These are phyloP conservation scores for Erinaceus europaeus DNA, from an alignment of 2,113 vertebrate species.

Conservation along the genomic window DNA sequence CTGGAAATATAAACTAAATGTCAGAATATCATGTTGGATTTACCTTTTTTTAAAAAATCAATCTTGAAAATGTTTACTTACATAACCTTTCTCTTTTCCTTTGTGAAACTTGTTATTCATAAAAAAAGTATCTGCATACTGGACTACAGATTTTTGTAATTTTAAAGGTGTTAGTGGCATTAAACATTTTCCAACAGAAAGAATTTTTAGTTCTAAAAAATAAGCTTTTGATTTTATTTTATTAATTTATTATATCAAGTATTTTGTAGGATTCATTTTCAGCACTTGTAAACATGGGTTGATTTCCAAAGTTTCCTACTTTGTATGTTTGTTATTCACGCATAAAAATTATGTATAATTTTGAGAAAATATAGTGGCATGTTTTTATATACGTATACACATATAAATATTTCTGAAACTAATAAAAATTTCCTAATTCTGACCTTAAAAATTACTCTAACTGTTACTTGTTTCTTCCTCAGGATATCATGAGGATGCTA, in stretches of 20 bases:
- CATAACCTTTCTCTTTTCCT: slow-evolving; percentile 30
- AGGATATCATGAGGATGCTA: slow-evolving; percentile 46
- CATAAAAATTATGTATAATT: slow-evolving; percentile 20
- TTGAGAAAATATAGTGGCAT: neutral
- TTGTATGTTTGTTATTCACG: slow-evolving; percentile 18
- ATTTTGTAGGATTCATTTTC: slow-evolving; percentile 39
- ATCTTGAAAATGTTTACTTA: slow-evolving; percentile 1
- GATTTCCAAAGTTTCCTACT: slow-evolving; percentile 35
- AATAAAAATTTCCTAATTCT: slow-evolving; percentile 39
- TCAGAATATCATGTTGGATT: neutral
- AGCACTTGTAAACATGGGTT: slow-evolving; percentile 4
- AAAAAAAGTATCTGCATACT: neutral
- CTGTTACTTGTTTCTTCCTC: slow-evolving; percentile 62
- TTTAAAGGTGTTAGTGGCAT: slow-evolving; percentile 7
- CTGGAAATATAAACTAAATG: neutral
- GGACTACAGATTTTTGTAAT: too few relatives aligned
- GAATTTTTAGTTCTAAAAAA: slow-evolving; percentile 48
- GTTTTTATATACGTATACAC: too few relatives aligned
- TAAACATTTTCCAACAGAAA: neutral
- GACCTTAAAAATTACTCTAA: slow-evolving; percentile 55
- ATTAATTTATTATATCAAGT: neutral
- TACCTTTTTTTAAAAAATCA: slow-evolving; percentile 1
- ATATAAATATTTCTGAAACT: slow-evolving; percentile 35
- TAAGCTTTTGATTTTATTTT: neutral
- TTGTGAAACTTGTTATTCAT: slow-evolving; percentile 21